Conservation (phyloP, 2,888 invertebrate species). For the Serripes groenlandicus region DNA sequence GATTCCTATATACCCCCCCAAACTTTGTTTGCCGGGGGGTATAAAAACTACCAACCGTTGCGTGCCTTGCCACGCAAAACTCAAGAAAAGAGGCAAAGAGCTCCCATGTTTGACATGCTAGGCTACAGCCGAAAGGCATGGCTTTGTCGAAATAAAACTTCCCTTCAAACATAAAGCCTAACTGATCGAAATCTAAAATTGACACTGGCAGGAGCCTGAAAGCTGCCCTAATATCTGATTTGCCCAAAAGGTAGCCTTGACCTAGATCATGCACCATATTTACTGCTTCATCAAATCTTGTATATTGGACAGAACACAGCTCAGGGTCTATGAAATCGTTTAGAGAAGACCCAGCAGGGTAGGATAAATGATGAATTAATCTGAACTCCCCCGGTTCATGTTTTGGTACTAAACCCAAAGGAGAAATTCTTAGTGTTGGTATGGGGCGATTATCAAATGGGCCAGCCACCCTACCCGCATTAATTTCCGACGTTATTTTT, state of each 20-base stretch:
- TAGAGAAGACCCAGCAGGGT: slow-evolving; percentile 6
- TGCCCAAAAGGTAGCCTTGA: not conserved
- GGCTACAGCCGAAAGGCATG: slow-evolving; percentile 43
- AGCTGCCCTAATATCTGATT: slow-evolving; percentile 19
- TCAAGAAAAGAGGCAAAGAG: slow-evolving; percentile 31
- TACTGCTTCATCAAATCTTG: slow-evolving; percentile 29
- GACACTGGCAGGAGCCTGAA: slow-evolving; percentile 38
- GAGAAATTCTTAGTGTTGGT: slow-evolving; percentile 3
- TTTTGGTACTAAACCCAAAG: slow-evolving; percentile 35
- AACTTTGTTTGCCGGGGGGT: too few species aligned
- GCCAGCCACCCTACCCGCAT: slow-evolving; percentile 18
- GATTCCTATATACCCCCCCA: too few species aligned
- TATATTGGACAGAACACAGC: slow-evolving; percentile 24
- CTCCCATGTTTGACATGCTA: slow-evolving; percentile 32
- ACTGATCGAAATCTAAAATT: slow-evolving; percentile 26
- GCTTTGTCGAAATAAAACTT: slow-evolving; percentile 45
- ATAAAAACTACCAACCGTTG: not conserved
- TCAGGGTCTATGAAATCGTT: slow-evolving; percentile 24
- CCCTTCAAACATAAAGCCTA: slow-evolving; percentile 49
- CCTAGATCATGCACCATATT: slow-evolving; percentile 28
- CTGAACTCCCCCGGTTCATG: slow-evolving; percentile 17
- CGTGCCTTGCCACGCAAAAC: not conserved
- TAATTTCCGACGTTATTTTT: slow-evolving; percentile 25
- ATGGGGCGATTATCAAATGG: slow-evolving; percentile 22
- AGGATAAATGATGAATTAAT: slow-evolving; percentile 35